phyloP scores from a whole-genome alignment of 2,113 vertebrate genomes.

The Neoarius graeffei region DNA sequence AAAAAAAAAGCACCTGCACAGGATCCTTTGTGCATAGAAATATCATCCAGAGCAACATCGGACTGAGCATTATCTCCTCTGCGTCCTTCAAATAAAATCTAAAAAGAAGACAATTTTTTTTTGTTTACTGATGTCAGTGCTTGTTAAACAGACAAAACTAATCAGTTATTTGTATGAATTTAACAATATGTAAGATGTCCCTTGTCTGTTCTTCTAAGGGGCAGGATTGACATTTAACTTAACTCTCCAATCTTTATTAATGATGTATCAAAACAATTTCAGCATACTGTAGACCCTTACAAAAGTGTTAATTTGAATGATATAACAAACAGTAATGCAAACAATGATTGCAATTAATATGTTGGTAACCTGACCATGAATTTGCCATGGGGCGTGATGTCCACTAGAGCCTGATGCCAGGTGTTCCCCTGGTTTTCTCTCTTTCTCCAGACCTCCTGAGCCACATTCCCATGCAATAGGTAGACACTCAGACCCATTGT shows the following conservation, averaged over 20 bases:
- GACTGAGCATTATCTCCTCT: constrained; percentile 70
- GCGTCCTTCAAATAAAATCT: constrained; percentile 79
- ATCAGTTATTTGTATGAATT: not conserved
- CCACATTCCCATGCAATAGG: constrained; percentile 54
- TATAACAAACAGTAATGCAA: not conserved
- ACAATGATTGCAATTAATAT: not conserved
- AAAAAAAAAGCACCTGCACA: constrained; percentile 74
- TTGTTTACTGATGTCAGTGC: not conserved
- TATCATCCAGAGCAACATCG: constrained; percentile 78
- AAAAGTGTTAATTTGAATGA: no score
- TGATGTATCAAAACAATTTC: not conserved
- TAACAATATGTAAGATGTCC: not conserved
- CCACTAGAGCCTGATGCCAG: constrained; percentile 70
- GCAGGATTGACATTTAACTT: not conserved
- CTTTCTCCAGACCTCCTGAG: constrained; percentile 47
- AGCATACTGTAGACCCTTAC: not conserved
- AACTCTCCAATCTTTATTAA: not conserved
- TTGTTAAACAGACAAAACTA: not conserved
- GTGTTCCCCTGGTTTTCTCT: constrained; percentile 68
- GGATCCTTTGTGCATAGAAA: constrained; percentile 65
- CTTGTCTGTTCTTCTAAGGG: not conserved
- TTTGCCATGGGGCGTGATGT: constrained; percentile 56
- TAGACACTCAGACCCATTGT: constrained; percentile 75
- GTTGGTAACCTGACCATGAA: constrained; percentile 49
- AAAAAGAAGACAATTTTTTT: constrained; percentile 42